Evolutionary conservation across 2,888 invertebrate genomes (phyloP).

Genomic region (Mesorhabditis sp.): DNA sequence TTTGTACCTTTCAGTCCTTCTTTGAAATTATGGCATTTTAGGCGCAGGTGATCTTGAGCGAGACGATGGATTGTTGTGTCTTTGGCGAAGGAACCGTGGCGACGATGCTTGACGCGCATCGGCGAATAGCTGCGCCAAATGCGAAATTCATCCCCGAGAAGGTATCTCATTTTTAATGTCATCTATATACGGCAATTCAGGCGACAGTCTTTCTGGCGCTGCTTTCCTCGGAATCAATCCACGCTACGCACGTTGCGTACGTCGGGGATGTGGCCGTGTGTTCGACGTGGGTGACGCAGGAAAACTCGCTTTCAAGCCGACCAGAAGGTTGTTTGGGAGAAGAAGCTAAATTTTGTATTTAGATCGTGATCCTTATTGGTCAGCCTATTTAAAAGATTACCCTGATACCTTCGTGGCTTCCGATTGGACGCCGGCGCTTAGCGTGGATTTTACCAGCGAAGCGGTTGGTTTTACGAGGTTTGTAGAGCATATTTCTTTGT

Average conservation of each 20-base stretch:
- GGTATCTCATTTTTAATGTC: conserved; percentile 11
- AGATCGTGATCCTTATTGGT: background rate
- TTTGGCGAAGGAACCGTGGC: conserved; percentile 28
- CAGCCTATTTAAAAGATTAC: background rate
- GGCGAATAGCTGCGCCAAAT: conserved; percentile 16
- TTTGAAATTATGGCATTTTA: conserved; percentile 10
- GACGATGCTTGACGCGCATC: conserved; percentile 29
- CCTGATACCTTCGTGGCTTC: background rate
- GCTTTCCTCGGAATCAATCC: background rate
- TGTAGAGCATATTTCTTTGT: background rate
- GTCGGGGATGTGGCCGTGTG: background rate
- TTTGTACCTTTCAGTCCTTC: background rate
- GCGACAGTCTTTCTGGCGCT: background rate
- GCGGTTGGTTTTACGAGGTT: background rate
- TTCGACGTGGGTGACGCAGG: background rate
- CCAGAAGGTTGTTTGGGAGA: background rate
- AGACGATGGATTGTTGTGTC: conserved; percentile 29
- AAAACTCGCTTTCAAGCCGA: background rate
- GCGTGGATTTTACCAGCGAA: background rate
- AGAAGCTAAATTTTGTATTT: background rate
- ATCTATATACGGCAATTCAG: background rate
- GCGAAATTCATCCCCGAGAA: conserved; percentile 25
- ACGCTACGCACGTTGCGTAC: background rate
- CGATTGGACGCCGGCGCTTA: background rate
- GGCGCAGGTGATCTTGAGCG: conserved; percentile 27